phyloP scores from a whole-genome alignment of 2,888 invertebrate species.

The Emmelina monodactyla region DNA sequence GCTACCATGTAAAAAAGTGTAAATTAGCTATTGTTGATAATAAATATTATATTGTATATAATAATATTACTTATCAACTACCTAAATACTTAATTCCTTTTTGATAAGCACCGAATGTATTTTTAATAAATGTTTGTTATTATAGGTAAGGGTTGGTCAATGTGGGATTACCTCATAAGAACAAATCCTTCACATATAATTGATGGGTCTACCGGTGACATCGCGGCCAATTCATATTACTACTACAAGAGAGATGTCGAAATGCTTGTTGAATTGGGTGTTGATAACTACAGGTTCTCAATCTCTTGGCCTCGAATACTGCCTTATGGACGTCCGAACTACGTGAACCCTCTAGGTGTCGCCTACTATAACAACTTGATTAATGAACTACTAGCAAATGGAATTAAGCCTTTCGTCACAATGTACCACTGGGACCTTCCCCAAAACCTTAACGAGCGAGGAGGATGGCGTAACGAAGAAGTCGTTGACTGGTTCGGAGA shows the following conservation, averaged over 20 bases:
- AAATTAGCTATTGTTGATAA: too few relatives aligned
- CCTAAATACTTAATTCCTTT: too few relatives aligned
- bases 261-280: constrained; percentile 27
- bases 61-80: too few relatives aligned
- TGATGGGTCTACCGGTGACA: constrained; percentile 51
- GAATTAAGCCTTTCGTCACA: constrained; percentile 50
- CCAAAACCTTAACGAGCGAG: constrained; percentile 18
- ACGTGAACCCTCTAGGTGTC: constrained; percentile 27
- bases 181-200: constrained; percentile 10
- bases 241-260: constrained; percentile 50
- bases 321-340: constrained; percentile 14
- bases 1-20: too few relatives aligned
- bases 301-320: constrained; percentile 53
- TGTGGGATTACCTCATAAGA: constrained; percentile 44
- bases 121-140: too few relatives aligned
- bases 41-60: too few relatives aligned
- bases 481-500: constrained; percentile 31
- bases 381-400: constrained; percentile 38
- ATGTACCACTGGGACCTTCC: constrained; percentile 43
- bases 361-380: constrained; percentile 51
- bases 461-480: constrained; percentile 27
- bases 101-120: too few relatives aligned
- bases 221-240: constrained; percentile 68
- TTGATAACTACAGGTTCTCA: constrained; percentile 45
- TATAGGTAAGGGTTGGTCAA: constrained; percentile 56